Base-by-base conservation (phyloP, 2,797 vertebrate genomes). In the Argya squamiceps region DNA sequence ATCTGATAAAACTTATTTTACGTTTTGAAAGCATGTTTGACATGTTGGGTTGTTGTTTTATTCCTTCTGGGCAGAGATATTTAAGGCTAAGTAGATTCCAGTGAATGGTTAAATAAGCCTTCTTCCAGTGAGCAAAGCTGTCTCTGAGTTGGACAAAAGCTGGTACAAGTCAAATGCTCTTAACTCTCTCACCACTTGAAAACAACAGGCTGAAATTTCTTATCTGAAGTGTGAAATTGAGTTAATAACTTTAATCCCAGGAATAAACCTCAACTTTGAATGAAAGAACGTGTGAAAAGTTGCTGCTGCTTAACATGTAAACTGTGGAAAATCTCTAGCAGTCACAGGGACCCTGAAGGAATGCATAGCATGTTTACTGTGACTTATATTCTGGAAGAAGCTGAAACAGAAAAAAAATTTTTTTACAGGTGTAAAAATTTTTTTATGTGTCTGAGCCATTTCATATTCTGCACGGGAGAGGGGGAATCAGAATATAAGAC, bases 201-300 rank as follows among this genome's bases (percentile, higher is more conserved):
- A 93, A 52, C 67, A 86, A 23, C 49, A 34, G 30, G 53, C 94
- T 94, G 67, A 65, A 89, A 91, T 74, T 92, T 94, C 89, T 91
- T 92, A 73, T 62, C 58, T 97, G 93, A 95, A 94, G 91, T 96
- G 91, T 95, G 87, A 97, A 95, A 96, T 94, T 78, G 84, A 94
- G 79, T 94, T 96, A 97, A 97, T 95, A 94, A 69, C 92, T 89
- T 93, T 96, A 93, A 96, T 96, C 96, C 82, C 39, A 41, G 87
- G 39, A 91, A 58, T 64, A 85, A 89, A 76, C 7, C 89, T 91
- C 53, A 52, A 15, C 47, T 95, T 34, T 68, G 59, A 95, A 60
- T 83, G 58, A 65, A 89, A 76, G 63, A 59, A 41, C 3, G 6
- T 71, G 73, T 79, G 82, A 95, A 84, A 91, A 84, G n/a, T 81